phyloP scores from a whole-genome alignment of 2,888 invertebrate species.

The Craniophora ligustri region DNA sequence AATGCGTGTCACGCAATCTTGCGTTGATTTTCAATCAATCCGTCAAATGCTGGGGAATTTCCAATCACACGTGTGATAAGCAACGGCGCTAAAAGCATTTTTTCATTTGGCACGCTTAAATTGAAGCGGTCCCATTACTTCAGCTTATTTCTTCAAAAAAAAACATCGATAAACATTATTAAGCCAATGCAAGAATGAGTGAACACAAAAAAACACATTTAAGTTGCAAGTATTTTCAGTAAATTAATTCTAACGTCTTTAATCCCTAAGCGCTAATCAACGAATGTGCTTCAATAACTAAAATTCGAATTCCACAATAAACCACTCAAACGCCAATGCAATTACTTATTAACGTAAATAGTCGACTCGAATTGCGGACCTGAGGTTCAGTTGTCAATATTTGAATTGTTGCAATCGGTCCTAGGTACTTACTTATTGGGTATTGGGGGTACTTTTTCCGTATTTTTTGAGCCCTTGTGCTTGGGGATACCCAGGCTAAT shows the following conservation, averaged over 20 bases:
- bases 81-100: constrained; percentile 57
- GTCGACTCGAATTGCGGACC: neutral
- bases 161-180: too few species aligned
- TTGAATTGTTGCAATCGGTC: neutral
- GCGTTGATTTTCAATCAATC: constrained; percentile 51
- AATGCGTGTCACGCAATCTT: constrained; percentile 32
- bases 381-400: constrained; percentile 13
- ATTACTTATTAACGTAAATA: constrained; percentile 29
- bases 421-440: too few species aligned
- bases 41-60: constrained; percentile 49
- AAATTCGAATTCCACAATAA: constrained; percentile 1
- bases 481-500: too few species aligned
- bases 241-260: neutral
- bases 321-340: constrained; percentile 26
- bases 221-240: too few species aligned
- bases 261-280: constrained; percentile 6
- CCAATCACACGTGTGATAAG: constrained; percentile 55
- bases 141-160: neutral
- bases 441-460: too few species aligned
- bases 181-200: too few species aligned
- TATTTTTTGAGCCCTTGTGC: too few species aligned
- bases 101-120: constrained; percentile 62
- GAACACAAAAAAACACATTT: too few species aligned
- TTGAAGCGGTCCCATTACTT: constrained; percentile 28
- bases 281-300: constrained; percentile 1